Base-by-base conservation (phyloP, 1,140 invertebrate genomes). In the Dufourea novaeangliae region DNA sequence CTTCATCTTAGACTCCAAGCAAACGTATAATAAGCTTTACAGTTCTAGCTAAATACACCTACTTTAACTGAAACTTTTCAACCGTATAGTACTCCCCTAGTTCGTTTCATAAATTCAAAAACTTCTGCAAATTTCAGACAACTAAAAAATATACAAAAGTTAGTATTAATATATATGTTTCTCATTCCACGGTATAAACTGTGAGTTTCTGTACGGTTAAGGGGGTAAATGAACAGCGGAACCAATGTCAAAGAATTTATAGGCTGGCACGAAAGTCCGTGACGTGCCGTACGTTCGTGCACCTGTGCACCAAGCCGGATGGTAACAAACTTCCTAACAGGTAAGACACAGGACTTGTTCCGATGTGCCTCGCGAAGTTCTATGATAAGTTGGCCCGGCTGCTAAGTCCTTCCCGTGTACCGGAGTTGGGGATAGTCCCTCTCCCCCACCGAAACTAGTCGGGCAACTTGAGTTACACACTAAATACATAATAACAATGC, bases 401-500 rank as follows among this genome's bases (percentile, higher is more conserved):
- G 29, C 83, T 78, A 85, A 85, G 83, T 78, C 83, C 66, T 62
- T 37, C 41, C 41, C 52, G 32, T 37, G 73, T 57, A 46, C 59
- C 12, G 29, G 44, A 63, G 39, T 68, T 82, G 64, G 44, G n/a
- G 50, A 78, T 61, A 83, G 63, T 79, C 82, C 44, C 27, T 32
- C n/a, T n/a, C n/a, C n/a, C n/a, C n/a, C n/a, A n/a, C n/a, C n/a
- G n/a, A 12, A 74, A 41, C 44, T 68, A 66, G 66, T 68, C 32
- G 54, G 41, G 44, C 56, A 66, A 79, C 62, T 80, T 61, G 72
- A 67, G 78, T 74, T 83, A 80, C 68, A 76, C 57, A 12, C 72
- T 84, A 83, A 83, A 84, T 83, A 83, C 82, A 72, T 83, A 84
- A 80, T 80, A 84, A 84, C 71, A 78, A 72, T 39, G 62, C 68